Conservation (phyloP, 2,888 invertebrate genomes). For the Tromatobia lineatoria region DNA sequence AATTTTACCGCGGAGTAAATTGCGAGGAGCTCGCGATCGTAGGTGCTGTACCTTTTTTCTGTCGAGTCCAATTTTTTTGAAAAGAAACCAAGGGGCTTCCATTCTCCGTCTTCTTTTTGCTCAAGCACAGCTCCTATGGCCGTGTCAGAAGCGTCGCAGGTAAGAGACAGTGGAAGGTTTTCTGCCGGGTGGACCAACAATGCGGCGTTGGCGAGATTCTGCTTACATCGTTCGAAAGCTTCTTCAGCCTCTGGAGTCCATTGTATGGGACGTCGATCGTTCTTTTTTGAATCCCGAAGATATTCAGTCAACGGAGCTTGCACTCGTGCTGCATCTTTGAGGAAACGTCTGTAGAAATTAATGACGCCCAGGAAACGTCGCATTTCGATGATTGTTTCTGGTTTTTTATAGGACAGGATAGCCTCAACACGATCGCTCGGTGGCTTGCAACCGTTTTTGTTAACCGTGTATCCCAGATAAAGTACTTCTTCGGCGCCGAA, state of each 20-base stretch:
- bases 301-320: slow-evolving; percentile 52
- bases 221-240: slow-evolving; percentile 39
- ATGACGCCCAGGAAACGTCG: slow-evolving; percentile 70
- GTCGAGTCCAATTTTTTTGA: background rate
- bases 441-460: slow-evolving; percentile 49
- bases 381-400: slow-evolving; percentile 49
- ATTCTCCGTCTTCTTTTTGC: slow-evolving; percentile 8
- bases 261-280: slow-evolving; percentile 50
- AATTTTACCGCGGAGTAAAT: slow-evolving; percentile 30
- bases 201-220: slow-evolving; percentile 1
- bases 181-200: slow-evolving; percentile 36
- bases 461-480: slow-evolving; percentile 65
- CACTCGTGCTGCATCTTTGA: slow-evolving; percentile 50
- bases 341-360: slow-evolving; percentile 71
- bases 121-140: slow-evolving; percentile 29
- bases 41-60: slow-evolving; percentile 6
- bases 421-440: slow-evolving; percentile 59
- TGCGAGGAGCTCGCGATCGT: background rate
- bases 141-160: slow-evolving; percentile 38
- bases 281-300: slow-evolving; percentile 40
- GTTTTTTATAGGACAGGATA: slow-evolving; percentile 51
- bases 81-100: slow-evolving; percentile 16
- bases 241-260: slow-evolving; percentile 52
- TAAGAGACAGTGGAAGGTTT: slow-evolving; percentile 1
- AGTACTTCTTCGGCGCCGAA: slow-evolving; percentile 50